Conservation (phyloP, 2,888 invertebrate genomes). For the Palloptera scutellata region DNA sequence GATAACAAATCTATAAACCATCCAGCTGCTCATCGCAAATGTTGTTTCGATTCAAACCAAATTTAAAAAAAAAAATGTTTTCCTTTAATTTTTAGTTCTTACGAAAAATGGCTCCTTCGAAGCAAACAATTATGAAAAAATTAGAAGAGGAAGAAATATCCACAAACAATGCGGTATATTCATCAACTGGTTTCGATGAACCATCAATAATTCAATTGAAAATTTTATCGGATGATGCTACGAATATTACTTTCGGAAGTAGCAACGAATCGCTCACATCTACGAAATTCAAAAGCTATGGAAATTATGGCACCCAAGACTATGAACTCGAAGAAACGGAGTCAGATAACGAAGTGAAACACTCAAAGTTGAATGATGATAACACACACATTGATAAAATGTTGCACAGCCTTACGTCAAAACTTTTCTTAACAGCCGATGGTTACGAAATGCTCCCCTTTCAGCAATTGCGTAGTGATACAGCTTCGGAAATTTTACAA, state of each 20-base stretch:
- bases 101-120: slow-evolving; percentile 54
- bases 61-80: not conserved
- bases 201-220: not conserved
- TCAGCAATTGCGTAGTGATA: slow-evolving; percentile 41
- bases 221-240: not conserved
- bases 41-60: not conserved
- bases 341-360: slow-evolving; percentile 35
- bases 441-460: slow-evolving; percentile 46
- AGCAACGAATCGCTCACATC: not conserved
- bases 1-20: too few relatives aligned
- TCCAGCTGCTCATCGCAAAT: too few relatives aligned
- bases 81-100: slow-evolving; percentile 49
- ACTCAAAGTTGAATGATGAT: slow-evolving; percentile 6
- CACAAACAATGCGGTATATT: slow-evolving; percentile 41
- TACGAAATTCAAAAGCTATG: not conserved
- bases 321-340: slow-evolving; percentile 32
- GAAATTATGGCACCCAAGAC: slow-evolving; percentile 41
- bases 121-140: slow-evolving; percentile 52
- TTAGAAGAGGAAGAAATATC: slow-evolving; percentile 56
- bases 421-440: slow-evolving; percentile 43
- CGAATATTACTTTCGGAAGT: not conserved
- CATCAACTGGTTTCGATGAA: slow-evolving; percentile 1
- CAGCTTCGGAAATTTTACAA: slow-evolving; percentile 40
- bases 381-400: slow-evolving; percentile 9
- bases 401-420: slow-evolving; percentile 41